Conservation (phyloP, 2,888 invertebrate genomes). For the Perizoma flavofasciatum region DNA sequence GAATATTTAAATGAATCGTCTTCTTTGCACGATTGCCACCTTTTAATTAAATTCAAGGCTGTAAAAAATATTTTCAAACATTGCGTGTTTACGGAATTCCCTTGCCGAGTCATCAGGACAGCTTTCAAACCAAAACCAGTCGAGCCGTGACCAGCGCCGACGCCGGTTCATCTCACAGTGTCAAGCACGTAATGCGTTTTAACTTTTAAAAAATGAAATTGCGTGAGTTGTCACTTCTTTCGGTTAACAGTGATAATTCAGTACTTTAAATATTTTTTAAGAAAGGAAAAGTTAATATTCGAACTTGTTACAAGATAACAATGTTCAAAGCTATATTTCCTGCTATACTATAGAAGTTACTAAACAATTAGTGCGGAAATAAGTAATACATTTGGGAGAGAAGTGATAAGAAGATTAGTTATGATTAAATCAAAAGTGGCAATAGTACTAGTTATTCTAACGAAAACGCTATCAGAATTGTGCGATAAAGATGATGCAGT, state of each 20-base stretch:
- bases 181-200: neutral
- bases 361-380: no score
- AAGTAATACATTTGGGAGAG: no score
- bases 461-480: constrained; percentile 33
- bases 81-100: constrained; percentile 50
- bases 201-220: constrained; percentile 22
- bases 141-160: constrained; percentile 28
- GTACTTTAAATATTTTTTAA: neutral
- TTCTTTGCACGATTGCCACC: no score
- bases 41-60: neutral
- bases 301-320: no score
- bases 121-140: constrained; percentile 34
- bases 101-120: constrained; percentile 47
- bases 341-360: no score
- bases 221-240: no score
- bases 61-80: constrained; percentile 16
- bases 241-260: neutral
- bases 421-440: constrained; percentile 35
- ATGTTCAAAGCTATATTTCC: no score
- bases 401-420: constrained; percentile 1
- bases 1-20: no score
- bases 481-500: constrained; percentile 44
- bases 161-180: constrained; percentile 25
- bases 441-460: constrained; percentile 35
- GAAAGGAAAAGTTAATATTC: neutral